Evolutionary conservation across 1,140 invertebrate species (phyloP).

Genomic region (Trypoxylus dichotomus): DNA sequence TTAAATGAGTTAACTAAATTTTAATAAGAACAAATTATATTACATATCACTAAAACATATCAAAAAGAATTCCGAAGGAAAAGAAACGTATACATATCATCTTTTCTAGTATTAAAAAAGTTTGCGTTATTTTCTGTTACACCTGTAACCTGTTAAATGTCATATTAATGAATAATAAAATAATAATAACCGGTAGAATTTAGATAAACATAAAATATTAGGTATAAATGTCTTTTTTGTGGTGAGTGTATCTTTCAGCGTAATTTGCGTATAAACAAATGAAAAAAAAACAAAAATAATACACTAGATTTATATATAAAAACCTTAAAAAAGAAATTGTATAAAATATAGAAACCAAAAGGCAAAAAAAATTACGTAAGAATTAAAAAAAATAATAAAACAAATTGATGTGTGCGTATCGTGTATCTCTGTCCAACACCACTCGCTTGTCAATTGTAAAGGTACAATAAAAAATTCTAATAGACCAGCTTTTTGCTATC

Average conservation of each 20-base stretch:
- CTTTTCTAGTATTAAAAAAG: too few relatives aligned
- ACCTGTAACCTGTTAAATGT: constrained; percentile 32
- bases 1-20: too few relatives aligned
- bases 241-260: not conserved
- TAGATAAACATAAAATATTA: constrained; percentile 26
- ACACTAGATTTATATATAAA: not conserved
- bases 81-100: too few relatives aligned
- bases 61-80: too few relatives aligned
- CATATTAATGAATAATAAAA: constrained; percentile 32
- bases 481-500: constrained; percentile 34
- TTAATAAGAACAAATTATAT: too few relatives aligned
- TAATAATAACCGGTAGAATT: not conserved
- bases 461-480: constrained; percentile 42
- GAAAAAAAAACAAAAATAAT: not conserved
- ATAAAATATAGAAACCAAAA: not conserved
- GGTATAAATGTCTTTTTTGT: not conserved
- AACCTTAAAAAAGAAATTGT: not conserved
- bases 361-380: too few relatives aligned
- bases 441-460: constrained; percentile 47
- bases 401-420: not conserved
- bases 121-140: too few relatives aligned
- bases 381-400: not conserved
- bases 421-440: constrained; percentile 46
- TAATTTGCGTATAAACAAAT: not conserved
- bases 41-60: too few relatives aligned